Percentiles rank a stretch among this genome's conserved stretches.
phyloP scores from a whole-genome alignment of 2,797 vertebrate genomes.

The Meriones psammophilus region DNA sequence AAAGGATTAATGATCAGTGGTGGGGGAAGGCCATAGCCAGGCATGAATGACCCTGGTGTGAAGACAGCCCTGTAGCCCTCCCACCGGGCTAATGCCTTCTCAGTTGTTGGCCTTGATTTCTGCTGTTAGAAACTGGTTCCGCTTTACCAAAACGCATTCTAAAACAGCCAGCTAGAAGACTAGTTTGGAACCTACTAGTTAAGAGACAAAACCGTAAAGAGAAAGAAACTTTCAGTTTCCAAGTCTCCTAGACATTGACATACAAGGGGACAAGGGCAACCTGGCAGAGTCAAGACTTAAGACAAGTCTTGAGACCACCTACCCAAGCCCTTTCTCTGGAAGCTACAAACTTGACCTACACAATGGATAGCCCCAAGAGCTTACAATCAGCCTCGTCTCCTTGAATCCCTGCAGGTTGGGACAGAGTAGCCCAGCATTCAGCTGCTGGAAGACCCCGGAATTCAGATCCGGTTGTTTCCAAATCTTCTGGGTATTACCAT shows the following conservation, averaged over 20 bases:
- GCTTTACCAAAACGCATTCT: background rate
- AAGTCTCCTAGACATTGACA: background rate
- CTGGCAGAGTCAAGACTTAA: background rate
- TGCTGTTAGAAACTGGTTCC: background rate
- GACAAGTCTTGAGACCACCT: background rate
- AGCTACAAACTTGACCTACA: slow-evolving; percentile 26
- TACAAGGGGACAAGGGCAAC: background rate
- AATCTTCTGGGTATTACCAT: background rate
- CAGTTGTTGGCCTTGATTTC: background rate
- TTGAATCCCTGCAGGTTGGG: background rate
- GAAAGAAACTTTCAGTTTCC: background rate
- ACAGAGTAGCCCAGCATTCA: background rate
- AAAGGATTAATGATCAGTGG: background rate
- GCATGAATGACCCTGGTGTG: background rate
- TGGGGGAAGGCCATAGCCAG: background rate
- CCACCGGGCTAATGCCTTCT: background rate
- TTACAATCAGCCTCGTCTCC: background rate
- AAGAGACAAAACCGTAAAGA: background rate
- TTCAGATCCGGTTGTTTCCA: background rate
- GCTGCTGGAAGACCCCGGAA: background rate
- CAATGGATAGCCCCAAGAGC: background rate
- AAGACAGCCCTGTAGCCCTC: background rate
- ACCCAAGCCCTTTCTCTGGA: background rate
- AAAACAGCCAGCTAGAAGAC: background rate
- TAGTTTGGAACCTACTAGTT: background rate